These are phyloP conservation scores for Lemur catta DNA, from an alignment of 2,797 vertebrate species.

Conservation along the genomic window DNA sequence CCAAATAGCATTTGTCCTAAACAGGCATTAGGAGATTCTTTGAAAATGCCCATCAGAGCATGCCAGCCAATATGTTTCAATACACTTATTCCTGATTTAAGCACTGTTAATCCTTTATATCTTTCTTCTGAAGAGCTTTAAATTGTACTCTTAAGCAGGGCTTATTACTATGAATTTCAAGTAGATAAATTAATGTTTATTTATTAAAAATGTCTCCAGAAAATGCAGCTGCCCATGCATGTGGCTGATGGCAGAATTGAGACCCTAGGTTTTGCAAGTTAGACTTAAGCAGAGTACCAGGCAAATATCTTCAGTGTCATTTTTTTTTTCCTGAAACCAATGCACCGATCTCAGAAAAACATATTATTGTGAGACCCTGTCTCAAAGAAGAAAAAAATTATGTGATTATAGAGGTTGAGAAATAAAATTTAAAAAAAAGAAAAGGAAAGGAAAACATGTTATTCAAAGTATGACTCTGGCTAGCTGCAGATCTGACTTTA, in stretches of 20 bases:
- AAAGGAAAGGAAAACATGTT: not conserved
- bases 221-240: not conserved
- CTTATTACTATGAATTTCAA: constrained; percentile 46
- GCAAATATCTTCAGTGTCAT: not conserved
- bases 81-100: constrained; percentile 35
- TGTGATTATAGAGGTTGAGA: not conserved
- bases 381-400: not conserved
- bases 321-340: not conserved
- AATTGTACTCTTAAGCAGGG: constrained; percentile 39
- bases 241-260: not conserved
- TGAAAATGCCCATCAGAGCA: not conserved
- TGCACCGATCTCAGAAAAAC: not conserved
- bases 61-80: not conserved
- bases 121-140: constrained; percentile 59
- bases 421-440: not conserved
- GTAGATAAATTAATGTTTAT: constrained; percentile 49
- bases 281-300: not conserved
- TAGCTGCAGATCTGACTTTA: not conserved
- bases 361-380: not conserved
- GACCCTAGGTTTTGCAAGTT: not conserved
- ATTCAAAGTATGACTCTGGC: not conserved
- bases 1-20: constrained; percentile 19
- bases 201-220: constrained; percentile 26
- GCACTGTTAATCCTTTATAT: constrained; percentile 39
- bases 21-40: constrained; percentile 18